Evolutionary conservation across 2,888 invertebrate species (phyloP), one percentile per base, ranked within the genome.

Genomic region (Chironomus tentans): DNA sequence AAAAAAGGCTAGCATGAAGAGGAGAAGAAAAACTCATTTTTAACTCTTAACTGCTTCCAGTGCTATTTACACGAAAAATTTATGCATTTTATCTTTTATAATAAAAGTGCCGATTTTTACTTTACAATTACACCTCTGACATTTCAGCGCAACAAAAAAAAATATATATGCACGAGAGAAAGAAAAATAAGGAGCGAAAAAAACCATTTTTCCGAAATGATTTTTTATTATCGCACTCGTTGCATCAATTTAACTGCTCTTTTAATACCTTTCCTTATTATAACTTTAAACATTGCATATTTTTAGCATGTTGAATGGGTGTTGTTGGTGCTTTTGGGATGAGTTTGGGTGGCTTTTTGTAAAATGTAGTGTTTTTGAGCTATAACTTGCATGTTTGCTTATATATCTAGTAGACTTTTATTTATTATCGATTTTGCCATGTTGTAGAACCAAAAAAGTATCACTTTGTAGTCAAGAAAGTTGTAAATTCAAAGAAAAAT

Each of bases 211-310:
- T 62, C 72, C 62, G 62, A 73, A 73, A 73, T 73, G 61, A 73
- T 62, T 73, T 73, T 71, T 73, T 73, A 73, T 73, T 73, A 73
- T 73, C 72, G 62, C 72, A 56, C 72, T 73, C 72, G 72, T 28
- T 73, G 61, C 72, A 73, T 73, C 72, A 38, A 13, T 62, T 73
- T 73, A 73, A 73, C 72, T 62, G 72, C 71, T 56, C 61, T 71
- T 71, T 71, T 71, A 61, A 71, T 62, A 46, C 71, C 38, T 73
- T 62, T 73, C 72, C 72, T 73, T 73, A 73, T 73, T 73, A 73
- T 73, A 62, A 73, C 28, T 73, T 73, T 73, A 73, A 73, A 73
- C 72, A 73, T 62, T 50, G 71, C 56, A 50, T 38, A 38, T 38
- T 38, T 38, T 38, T 38, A 38, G 38, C 38, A 2, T 38, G 38